A percentile compares a stretch with the other conserved stretches of the same genome.
Evolutionary conservation across 1,140 invertebrate species (phyloP).

Genomic region (Grapholita molesta): DNA sequence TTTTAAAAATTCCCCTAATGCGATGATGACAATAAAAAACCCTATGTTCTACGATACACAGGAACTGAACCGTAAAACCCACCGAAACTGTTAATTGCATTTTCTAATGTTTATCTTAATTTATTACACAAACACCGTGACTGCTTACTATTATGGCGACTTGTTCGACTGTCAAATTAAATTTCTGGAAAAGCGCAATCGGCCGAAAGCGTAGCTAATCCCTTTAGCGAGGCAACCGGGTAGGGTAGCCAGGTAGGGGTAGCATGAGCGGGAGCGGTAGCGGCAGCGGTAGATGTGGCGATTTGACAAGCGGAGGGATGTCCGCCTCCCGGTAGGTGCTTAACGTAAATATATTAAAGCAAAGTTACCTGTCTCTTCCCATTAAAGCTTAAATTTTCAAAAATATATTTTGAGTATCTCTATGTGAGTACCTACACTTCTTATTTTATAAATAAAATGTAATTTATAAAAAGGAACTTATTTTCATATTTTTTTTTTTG

Average conservation of each 20-base stretch:
- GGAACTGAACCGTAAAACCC: not conserved
- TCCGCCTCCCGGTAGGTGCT: too few species aligned
- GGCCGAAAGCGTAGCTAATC: constrained; percentile 49
- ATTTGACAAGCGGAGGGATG: too few species aligned
- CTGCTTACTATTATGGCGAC: constrained; percentile 11
- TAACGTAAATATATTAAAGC: too few species aligned
- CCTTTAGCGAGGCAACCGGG: constrained; percentile 35
- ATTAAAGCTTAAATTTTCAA: too few species aligned
- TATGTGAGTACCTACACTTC: too few species aligned
- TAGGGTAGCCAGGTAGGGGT: not conserved
- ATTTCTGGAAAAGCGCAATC: constrained; percentile 52
- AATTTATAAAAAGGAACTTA: too few species aligned
- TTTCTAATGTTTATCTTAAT: constrained; percentile 16
- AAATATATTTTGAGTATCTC: too few species aligned
- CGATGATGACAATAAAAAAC: not conserved
- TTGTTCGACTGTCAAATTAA: constrained; percentile 47
- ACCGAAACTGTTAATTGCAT: constrained; percentile 7
- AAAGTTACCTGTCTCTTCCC: too few species aligned
- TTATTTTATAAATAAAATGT: too few species aligned
- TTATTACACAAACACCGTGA: constrained; percentile 9
- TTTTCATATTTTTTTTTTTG: too few species aligned
- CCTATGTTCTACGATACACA: not conserved
- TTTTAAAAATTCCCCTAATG: too few species aligned
- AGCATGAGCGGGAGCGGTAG: not conserved
- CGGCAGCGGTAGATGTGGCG: not conserved